Evolutionary conservation across 2,888 invertebrate genomes (phyloP).

Genomic region (Timema cristinae): DNA sequence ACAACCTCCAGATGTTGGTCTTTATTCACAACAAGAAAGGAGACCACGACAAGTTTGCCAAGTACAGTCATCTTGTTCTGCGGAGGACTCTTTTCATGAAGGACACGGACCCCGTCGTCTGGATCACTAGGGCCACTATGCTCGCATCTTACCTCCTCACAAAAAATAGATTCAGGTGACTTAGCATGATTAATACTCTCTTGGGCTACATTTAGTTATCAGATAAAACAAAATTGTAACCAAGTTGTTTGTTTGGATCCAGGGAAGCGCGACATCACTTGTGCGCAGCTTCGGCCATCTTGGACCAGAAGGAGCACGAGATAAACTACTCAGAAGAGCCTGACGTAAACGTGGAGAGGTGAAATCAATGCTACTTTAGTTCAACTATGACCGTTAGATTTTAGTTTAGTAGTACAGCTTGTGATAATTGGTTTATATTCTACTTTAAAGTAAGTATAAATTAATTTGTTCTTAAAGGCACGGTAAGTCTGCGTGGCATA

Average conservation of each 20-base stretch:
- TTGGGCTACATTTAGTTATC: too few relatives aligned
- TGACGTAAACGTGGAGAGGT: not conserved
- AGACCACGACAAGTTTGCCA: slow-evolving; percentile 51
- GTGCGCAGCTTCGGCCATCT: slow-evolving; percentile 55
- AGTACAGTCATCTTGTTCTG: slow-evolving; percentile 55
- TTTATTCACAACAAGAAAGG: too few relatives aligned
- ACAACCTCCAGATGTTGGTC: slow-evolving; percentile 59
- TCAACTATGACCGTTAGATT: too few relatives aligned
- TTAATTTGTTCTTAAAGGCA: too few relatives aligned
- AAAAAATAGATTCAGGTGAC: slow-evolving; percentile 29
- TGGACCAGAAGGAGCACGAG: slow-evolving; percentile 54
- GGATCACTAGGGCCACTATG: slow-evolving; percentile 54
- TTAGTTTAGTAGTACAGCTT: too few relatives aligned
- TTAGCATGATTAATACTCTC: too few relatives aligned
- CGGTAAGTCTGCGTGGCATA: too few relatives aligned
- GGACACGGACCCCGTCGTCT: slow-evolving; percentile 55
- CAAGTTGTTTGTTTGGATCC: slow-evolving; percentile 31
- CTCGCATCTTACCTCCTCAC: slow-evolving; percentile 51
- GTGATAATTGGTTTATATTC: too few relatives aligned
- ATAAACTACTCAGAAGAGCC: slow-evolving; percentile 42
- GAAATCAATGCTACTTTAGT: too few relatives aligned
- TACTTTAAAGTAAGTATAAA: too few relatives aligned
- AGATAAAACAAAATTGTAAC: too few relatives aligned
- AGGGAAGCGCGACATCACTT: slow-evolving; percentile 60
- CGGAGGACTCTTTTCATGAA: slow-evolving; percentile 54